Evolutionary conservation across 2,888 invertebrate species (phyloP), one percentile per base, ranked within the genome.

Genomic region (Bibio marci): DNA sequence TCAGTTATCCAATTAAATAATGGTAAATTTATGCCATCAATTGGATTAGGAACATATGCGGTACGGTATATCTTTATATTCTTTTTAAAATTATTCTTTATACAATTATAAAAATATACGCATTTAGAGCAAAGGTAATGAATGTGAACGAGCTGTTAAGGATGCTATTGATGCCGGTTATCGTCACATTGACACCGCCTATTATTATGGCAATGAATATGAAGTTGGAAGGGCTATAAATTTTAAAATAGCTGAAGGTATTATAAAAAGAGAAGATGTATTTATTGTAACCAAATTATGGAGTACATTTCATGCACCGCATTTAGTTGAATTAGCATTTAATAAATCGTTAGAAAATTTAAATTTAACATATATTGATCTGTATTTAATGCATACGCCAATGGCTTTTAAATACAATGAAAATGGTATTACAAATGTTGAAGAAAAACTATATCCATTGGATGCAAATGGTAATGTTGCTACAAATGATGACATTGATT

Each of bases 281-380:
- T 79, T 73, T 49, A 58, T 79, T 37, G 73, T 73, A 5, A 76
- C 75, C 14, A 61, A 61, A 72, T 57, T 86, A 4, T 91, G 90
- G 90, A 85, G 86, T 62, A 86, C 83, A 0, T 87, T 75, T 60
- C 92, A 92, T 56, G 72, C 73, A n/a, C 71, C 73, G 1, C 80
- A 85, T 42, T 63, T 77, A 45, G 91, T 91, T 8, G 71, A 75
- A 41, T 66, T 71, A 1, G 77, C 78, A 1, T 60, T 85, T 25
- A 69, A 69, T 46, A 65, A 69, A 47, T 73, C 81, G 0, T 57
- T 92, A 28, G 56, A 38, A 33, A 39, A 42, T 36, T 32, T 42
- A n/a, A 34, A 34, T 30, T 30, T 45, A 22, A 40, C 36, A 18
- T 58, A 58, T 41, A 46, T 59, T 10, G 59, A 59, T 45, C 43